Evolutionary conservation across 2,797 vertebrate species (phyloP), one percentile per base, ranked within the genome.

Genomic region (Girardinus metallicus): DNA sequence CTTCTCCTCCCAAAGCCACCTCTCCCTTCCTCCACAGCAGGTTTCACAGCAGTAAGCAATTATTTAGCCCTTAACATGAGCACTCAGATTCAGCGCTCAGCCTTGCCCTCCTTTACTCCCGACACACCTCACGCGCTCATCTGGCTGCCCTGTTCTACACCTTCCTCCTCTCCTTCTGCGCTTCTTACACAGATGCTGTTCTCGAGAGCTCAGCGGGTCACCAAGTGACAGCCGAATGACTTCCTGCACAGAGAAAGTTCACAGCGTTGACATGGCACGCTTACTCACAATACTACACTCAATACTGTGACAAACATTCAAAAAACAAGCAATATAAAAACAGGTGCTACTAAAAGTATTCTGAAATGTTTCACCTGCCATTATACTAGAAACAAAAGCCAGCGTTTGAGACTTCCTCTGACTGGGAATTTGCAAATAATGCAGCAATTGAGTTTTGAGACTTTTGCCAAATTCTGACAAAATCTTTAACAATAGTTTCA

Each of bases 21-120:
- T 81, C 74, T 83, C 43, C 43, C 62, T 79, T 88, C 79, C 57
- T 78, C 66, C 60, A 78, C 80, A 66, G 72, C 64, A 77, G 62
- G 80, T 91, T 93, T 93, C 90, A 91, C 88, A 85, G 87, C 49
- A 18, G 80, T 81, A 80, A 92, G 93, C 88, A 92, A 93, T 94
- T 94, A 93, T 94, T 92, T 84, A 88, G 81, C 87, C 87, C 87
- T 90, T 86, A 88, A 85, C 88, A 85, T 85, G 78, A 75, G 79
- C 82, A 80, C 83, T 81, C 80, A 79, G 80, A 83, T 76, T 74
- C 80, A 77, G 53, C 12, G 47, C 81, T 81, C 82, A 74, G 83
- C 83, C 88, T 85, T 82, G 80, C 78, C 66, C 88, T 87, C 55
- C 43, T 73, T 78, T 44, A 77, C 62, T 81, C 79, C 78, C n/a